Base-by-base conservation (phyloP, 2,888 invertebrate species). In the Brachyptera putata region DNA sequence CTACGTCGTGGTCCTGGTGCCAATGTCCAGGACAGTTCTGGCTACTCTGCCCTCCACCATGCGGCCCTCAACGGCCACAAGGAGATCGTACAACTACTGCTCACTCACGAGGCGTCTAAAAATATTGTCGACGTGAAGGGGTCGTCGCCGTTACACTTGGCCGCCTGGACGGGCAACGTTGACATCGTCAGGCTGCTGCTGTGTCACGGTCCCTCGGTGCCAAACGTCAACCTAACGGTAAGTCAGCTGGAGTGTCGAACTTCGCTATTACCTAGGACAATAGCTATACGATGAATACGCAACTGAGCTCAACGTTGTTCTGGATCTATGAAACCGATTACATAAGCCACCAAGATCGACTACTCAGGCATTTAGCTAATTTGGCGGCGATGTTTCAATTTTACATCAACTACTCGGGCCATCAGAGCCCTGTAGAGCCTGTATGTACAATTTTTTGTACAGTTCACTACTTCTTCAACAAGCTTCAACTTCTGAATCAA, bases 41-140 rank as follows among this genome's bases (percentile, higher is more conserved):
- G 95, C 43, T 95, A 94, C 75, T 92, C 95, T 37, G 89, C 94
- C 25, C 83, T 97, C 53, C 96, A 97, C 75, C 93, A 95, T 76
- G 95, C 96, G 57, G 88, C 95, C 65, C 82, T 96, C 63, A 92
- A 95, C 75, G 93, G 95, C 7, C 95, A 95, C 77, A 87, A 82
- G 73, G 90, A 91, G 65, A 89, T 95, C 70, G 95, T 95, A 57
- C 84, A 85, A 67, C 75, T 92, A 57, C 79, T 96, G 63, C 79
- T 96, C 67, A 83, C 86, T 64, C 87, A 91, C 72, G 91, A 91
- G 71, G 95, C 95, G 13, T 91, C 91, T 25, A 89, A 93, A 64
- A 93, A 94, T 75, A 82, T 91, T 56, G 85, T 89, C 65, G 95
- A 96, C 77, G 85, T 85, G 67, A 89, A 91, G 72, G 96, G 95